Conservation (phyloP, 2,113 vertebrate species). For the Numida meleagris region DNA sequence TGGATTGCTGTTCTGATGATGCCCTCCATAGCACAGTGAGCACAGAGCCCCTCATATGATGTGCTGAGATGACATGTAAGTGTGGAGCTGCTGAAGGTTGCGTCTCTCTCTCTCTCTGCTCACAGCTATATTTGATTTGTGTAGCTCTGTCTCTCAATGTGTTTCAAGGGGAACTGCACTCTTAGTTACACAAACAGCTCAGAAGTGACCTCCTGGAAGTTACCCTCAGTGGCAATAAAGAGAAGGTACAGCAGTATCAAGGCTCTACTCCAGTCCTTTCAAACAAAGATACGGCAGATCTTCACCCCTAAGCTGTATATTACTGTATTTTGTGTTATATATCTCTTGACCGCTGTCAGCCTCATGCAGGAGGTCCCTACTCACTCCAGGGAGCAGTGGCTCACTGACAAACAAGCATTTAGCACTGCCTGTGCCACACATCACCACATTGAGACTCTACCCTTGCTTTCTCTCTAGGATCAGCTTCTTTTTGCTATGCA, state of each 20-base stretch:
- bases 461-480: background rate
- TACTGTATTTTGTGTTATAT: background rate
- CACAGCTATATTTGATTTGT: background rate
- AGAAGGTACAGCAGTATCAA: background rate
- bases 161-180: background rate
- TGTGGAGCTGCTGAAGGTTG: rapidly evolving
- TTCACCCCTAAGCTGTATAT: background rate
- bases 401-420: rapidly evolving
- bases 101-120: background rate
- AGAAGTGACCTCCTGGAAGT: background rate
- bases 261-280: background rate
- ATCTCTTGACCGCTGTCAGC: background rate
- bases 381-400: background rate
- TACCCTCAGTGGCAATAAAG: rapidly evolving
- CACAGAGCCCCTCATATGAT: rapidly evolving
- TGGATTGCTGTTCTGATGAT: background rate
- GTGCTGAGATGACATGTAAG: background rate
- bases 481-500: background rate
- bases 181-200: rapidly evolving
- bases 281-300: rapidly evolving
- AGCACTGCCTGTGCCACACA: background rate
- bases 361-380: background rate
- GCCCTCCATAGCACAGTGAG: background rate
- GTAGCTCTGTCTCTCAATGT: background rate
- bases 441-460: background rate